These are phyloP conservation scores for Epizoanthus fatuus DNA, from an alignment of 92 coral and sea anemone genomes.

Conservation along the genomic window DNA sequence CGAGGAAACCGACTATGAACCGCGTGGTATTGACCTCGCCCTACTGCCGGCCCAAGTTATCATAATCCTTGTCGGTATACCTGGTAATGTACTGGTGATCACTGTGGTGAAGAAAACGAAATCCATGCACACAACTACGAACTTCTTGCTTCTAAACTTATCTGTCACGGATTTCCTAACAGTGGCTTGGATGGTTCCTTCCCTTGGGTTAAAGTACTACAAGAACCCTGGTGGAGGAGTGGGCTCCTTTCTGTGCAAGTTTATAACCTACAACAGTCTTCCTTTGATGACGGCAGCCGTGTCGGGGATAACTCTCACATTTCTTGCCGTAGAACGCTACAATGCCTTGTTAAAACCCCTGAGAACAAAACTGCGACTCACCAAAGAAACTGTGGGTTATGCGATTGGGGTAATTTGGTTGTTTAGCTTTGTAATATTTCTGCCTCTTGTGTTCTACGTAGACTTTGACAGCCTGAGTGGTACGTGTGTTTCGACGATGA, in stretches of 20 bases:
- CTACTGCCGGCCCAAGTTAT: constrained; percentile 15
- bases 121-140: constrained; percentile 13
- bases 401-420: no score
- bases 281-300: not conserved
- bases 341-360: no score
- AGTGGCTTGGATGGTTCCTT: constrained; percentile 9
- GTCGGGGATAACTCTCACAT: no score
- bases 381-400: no score
- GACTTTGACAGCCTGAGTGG: not conserved
- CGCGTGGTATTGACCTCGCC: not conserved
- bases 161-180: constrained; percentile 5
- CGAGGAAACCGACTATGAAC: not conserved
- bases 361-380: no score
- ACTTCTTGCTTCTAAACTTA: constrained; percentile 4
- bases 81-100: constrained; percentile 13
- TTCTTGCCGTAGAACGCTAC: no score
- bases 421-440: not conserved
- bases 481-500: not conserved
- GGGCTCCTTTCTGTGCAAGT: constrained; percentile 25
- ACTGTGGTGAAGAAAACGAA: constrained; percentile 12
- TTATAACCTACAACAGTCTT: constrained; percentile 8
- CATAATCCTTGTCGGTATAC: constrained; percentile 18
- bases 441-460: not conserved
- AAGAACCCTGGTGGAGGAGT: constrained; percentile 5
- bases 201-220: not conserved